These are phyloP conservation scores for Geotrupes spiniger DNA, from an alignment of 2,888 invertebrate genomes.

Conservation along the genomic window DNA sequence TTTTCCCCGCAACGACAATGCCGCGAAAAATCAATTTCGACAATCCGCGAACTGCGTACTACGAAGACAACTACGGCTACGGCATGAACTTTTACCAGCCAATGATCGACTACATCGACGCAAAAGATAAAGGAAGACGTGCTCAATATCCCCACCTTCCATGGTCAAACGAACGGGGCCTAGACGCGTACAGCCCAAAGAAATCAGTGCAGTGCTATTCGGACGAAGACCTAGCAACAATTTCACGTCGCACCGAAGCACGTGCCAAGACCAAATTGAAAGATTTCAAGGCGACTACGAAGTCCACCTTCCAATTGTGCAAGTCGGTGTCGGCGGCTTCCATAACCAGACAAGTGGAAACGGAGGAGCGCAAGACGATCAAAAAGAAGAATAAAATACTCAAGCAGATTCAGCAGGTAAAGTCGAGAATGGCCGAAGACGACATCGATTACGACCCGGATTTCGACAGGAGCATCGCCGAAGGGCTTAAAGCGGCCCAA, in stretches of 20 bases:
- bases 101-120: slow-evolving; percentile 81
- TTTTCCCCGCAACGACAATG: slow-evolving; percentile 8
- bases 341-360: slow-evolving; percentile 62
- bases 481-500: slow-evolving; percentile 47
- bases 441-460: slow-evolving; percentile 51
- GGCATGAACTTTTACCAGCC: slow-evolving; percentile 84
- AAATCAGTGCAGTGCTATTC: slow-evolving; percentile 65
- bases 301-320: slow-evolving; percentile 61
- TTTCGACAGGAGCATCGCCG: slow-evolving; percentile 50
- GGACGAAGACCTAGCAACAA: slow-evolving; percentile 62
- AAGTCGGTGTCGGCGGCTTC: slow-evolving; percentile 63
- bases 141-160: slow-evolving; percentile 65
- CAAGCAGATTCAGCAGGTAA: slow-evolving; percentile 39
- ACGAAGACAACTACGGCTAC: slow-evolving; percentile 80
- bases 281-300: slow-evolving; percentile 58
- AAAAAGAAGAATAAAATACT: slow-evolving; percentile 31
- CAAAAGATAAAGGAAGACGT: slow-evolving; percentile 55
- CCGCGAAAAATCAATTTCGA: slow-evolving; percentile 17
- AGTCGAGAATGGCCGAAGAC: slow-evolving; percentile 49
- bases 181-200: slow-evolving; percentile 65
- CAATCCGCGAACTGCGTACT: slow-evolving; percentile 64
- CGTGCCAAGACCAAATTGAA: slow-evolving; percentile 67
- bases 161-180: slow-evolving; percentile 68
- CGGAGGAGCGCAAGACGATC: slow-evolving; percentile 52
- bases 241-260: slow-evolving; percentile 65